Conservation (phyloP, 1,140 invertebrate species). For the Zaprionus capensis region DNA sequence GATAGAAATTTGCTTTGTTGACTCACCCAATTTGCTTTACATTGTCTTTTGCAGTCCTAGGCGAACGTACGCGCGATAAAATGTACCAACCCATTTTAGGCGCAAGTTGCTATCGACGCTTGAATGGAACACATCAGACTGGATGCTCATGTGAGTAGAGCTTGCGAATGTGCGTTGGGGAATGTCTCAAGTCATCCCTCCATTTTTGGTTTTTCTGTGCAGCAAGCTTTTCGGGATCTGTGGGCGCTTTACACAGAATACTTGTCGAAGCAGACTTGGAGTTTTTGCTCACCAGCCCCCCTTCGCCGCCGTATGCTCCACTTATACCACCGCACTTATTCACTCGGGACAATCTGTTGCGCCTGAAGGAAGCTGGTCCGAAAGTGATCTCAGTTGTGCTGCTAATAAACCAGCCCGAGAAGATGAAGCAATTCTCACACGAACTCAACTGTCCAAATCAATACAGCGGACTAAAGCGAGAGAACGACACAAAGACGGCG, state of each 20-base stretch:
- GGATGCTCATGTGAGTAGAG: slow-evolving; percentile 94
- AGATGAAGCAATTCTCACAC: slow-evolving; percentile 86
- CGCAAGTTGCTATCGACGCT: slow-evolving; percentile 92
- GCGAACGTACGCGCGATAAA: slow-evolving; percentile 89
- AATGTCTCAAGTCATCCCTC: neutral
- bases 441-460: slow-evolving; percentile 94
- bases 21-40: slow-evolving; percentile 49
- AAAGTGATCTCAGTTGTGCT: slow-evolving; percentile 86
- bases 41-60: slow-evolving; percentile 40
- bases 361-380: slow-evolving; percentile 84
- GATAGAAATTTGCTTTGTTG: slow-evolving; percentile 18
- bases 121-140: slow-evolving; percentile 96
- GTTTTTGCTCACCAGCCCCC: slow-evolving; percentile 89
- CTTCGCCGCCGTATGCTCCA: slow-evolving; percentile 89
- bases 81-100: slow-evolving; percentile 92
- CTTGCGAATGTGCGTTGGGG: neutral
- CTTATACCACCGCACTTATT: slow-evolving; percentile 88
- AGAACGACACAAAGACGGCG: slow-evolving; percentile 48
- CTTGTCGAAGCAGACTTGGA: slow-evolving; percentile 87
- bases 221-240: slow-evolving; percentile 90
- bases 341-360: slow-evolving; percentile 85
- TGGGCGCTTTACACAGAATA: slow-evolving; percentile 93
- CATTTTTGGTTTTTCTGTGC: neutral
- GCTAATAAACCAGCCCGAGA: slow-evolving; percentile 84
- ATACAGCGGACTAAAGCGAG: slow-evolving; percentile 85